These are phyloP conservation scores for Cheilosia vernalis DNA, from an alignment of 2,888 invertebrate genomes.

Conservation along the genomic window DNA sequence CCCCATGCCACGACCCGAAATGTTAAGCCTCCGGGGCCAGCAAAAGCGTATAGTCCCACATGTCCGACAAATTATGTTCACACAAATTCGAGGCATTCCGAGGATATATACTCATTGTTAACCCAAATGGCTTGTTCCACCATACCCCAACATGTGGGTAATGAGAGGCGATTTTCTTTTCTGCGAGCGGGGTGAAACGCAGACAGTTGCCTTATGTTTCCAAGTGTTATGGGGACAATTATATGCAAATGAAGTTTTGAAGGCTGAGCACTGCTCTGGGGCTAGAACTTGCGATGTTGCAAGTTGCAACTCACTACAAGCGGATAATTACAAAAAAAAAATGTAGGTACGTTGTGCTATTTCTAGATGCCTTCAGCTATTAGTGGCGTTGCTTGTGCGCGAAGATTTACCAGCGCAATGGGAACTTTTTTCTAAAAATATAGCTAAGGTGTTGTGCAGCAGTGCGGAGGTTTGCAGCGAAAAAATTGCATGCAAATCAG, in stretches of 20 bases:
- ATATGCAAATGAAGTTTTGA: conserved; percentile 59
- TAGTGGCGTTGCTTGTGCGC: not conserved
- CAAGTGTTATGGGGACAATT: conserved; percentile 48
- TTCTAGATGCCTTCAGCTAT: not conserved
- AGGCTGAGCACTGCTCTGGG: conserved; percentile 20
- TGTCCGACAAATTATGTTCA: conserved; percentile 44
- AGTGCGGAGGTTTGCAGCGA: too few species aligned
- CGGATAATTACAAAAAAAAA: not conserved
- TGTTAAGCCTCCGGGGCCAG: conserved; percentile 8
- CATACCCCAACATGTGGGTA: conserved; percentile 16
- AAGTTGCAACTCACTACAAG: conserved; percentile 12
- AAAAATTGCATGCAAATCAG: too few species aligned
- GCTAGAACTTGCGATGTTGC: conserved; percentile 12
- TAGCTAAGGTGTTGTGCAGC: too few species aligned
- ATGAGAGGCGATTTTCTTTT: conserved; percentile 31
- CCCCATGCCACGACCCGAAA: conserved; percentile 1
- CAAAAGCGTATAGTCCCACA: conserved; percentile 4
- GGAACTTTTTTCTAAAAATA: not conserved
- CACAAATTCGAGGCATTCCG: conserved; percentile 37
- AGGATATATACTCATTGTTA: conserved; percentile 29
- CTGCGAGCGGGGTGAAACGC: not conserved
- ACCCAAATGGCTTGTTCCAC: conserved; percentile 18
- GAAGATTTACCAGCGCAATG: not conserved
- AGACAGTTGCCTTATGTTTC: conserved; percentile 40
- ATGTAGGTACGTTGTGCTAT: not conserved